These are phyloP conservation scores for Chloroceryle amazona DNA, from an alignment of 2,797 vertebrate species.

Conservation along the genomic window DNA sequence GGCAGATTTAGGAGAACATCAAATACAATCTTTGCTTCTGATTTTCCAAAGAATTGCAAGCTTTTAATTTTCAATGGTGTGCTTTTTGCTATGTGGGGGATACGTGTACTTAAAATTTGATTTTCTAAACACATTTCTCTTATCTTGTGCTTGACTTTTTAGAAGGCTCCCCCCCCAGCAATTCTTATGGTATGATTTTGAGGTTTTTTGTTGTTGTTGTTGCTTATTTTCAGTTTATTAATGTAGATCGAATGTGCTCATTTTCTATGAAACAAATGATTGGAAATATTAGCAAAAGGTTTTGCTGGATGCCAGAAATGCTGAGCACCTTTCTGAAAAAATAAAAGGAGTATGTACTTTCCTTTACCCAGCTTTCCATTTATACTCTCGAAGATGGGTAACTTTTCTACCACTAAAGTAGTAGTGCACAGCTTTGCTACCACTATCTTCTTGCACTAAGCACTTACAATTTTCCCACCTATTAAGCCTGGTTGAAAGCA, in stretches of 20 bases:
- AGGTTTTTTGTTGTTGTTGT: not conserved
- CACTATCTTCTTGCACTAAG: not conserved
- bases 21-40: not conserved
- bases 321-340: not conserved
- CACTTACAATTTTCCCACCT: not conserved
- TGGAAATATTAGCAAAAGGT: not conserved
- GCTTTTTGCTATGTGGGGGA: not conserved
- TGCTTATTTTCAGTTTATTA: not conserved
- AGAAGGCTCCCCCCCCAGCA: not conserved
- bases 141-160: not conserved
- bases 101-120: not conserved
- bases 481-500: not conserved
- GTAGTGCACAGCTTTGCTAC: too few species aligned
- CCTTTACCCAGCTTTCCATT: not conserved
- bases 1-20: not conserved
- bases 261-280: not conserved
- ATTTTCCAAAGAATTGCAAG: not conserved
- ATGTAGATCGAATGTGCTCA: not conserved
- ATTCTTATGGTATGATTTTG: not conserved
- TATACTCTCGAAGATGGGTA: not conserved
- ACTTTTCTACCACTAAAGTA: not conserved
- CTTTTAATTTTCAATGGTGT: not conserved
- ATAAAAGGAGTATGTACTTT: not conserved
- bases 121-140: not conserved
- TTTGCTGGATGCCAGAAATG: not conserved